phyloP scores from a whole-genome alignment of 1,140 invertebrate genomes.

The Pygmarrhopalites habei region DNA sequence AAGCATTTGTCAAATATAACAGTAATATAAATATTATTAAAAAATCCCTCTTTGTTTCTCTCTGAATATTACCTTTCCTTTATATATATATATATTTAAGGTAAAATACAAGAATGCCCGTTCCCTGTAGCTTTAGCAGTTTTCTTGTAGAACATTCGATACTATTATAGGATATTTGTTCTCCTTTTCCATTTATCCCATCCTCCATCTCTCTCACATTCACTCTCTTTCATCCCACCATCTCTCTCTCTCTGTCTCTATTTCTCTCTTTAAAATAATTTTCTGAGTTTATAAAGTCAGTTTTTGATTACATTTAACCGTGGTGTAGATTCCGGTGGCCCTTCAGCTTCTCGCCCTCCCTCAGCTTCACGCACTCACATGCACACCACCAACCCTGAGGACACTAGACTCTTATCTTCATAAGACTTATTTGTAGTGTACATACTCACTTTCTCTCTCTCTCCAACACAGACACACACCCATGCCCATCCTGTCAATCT shows the following conservation, averaged over 20 bases:
- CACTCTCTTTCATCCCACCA: neutral
- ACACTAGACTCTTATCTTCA: neutral
- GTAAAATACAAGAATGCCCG: no score
- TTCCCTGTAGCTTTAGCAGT: neutral
- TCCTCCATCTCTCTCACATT: conserved; percentile 1
- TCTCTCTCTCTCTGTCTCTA: neutral
- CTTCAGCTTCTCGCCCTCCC: conserved; percentile 19
- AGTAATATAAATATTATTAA: no score
- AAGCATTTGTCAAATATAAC: no score
- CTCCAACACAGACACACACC: no score
- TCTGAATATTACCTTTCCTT: no score
- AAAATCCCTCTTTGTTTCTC: no score
- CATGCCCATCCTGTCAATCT: no score
- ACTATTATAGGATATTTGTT: neutral
- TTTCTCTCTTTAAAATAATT: no score
- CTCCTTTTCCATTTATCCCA: conserved; percentile 7
- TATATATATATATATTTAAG: no score
- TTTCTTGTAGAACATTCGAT: neutral
- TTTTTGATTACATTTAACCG: neutral
- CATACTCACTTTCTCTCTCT: neutral
- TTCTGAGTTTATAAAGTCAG: neutral
- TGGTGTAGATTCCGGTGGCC: conserved; percentile 17
- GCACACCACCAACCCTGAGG: conserved; percentile 14
- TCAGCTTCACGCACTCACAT: conserved; percentile 21
- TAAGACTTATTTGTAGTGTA: neutral